These are phyloP conservation scores for Euschistus heros DNA, from an alignment of 1,140 invertebrate genomes.

Conservation along the genomic window DNA sequence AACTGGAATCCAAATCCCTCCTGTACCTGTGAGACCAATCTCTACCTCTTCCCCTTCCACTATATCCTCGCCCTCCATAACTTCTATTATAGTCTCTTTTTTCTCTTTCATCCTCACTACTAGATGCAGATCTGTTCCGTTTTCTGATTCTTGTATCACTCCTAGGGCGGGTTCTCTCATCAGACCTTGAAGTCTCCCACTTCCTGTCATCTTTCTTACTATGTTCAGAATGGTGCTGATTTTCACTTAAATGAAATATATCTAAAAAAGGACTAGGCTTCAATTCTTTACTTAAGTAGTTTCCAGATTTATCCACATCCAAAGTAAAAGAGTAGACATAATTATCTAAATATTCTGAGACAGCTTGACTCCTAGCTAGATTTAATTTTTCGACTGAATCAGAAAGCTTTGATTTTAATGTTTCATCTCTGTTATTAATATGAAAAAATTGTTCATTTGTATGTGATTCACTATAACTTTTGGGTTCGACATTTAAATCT, in stretches of 20 bases:
- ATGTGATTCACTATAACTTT: too few relatives aligned
- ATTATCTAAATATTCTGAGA: neutral
- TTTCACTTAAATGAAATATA: neutral
- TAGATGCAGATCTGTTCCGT: neutral
- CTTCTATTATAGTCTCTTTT: neutral
- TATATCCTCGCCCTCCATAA: neutral
- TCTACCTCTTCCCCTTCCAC: too few relatives aligned
- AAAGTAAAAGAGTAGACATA: neutral
- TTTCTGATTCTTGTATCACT: neutral
- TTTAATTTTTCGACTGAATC: too few relatives aligned
- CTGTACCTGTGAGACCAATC: neutral
- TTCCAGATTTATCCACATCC: neutral
- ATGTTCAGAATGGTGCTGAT: neutral
- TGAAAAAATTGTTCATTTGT: too few relatives aligned
- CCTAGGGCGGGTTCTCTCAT: neutral
- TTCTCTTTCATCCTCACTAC: constrained; percentile 1
- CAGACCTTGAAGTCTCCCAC: neutral
- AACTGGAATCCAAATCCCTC: neutral
- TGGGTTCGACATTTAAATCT: too few relatives aligned
- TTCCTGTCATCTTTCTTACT: neutral
- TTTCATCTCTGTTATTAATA: too few relatives aligned
- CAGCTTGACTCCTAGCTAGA: neutral
- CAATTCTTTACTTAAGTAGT: neutral
- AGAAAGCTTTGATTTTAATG: too few relatives aligned
- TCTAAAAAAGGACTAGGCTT: neutral